A percentile compares a stretch with the other conserved stretches of the same genome.
Conservation (phyloP, 1,140 invertebrate genomes). For the Hyles euphorbiae region DNA sequence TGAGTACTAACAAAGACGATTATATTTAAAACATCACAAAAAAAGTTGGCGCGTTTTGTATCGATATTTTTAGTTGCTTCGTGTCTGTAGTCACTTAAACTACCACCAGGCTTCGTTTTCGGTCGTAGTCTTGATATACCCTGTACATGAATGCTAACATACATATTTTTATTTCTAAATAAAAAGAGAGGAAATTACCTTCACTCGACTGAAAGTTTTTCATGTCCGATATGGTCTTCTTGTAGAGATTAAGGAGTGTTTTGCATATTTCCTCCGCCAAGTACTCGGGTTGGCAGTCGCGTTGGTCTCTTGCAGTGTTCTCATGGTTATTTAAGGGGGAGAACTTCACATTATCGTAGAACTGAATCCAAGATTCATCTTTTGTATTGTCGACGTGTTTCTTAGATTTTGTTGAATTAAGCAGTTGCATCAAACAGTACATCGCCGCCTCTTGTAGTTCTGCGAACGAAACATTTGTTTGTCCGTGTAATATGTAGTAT, state of each 20-base stretch:
- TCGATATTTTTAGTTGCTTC: too few relatives aligned
- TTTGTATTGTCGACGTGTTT: conserved; percentile 36
- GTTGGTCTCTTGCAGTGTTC: conserved; percentile 20
- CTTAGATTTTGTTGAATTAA: conserved; percentile 33
- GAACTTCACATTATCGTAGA: conserved; percentile 43
- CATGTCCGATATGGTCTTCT: conserved; percentile 31
- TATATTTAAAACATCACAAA: too few relatives aligned
- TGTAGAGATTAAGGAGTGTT: conserved; percentile 39
- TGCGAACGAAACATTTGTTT: conserved; percentile 25
- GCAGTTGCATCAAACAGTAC: conserved; percentile 43
- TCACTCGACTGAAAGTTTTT: conserved; percentile 38
- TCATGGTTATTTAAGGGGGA: conserved; percentile 7
- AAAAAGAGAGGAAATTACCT: conserved; percentile 30
- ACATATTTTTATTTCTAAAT: background rate
- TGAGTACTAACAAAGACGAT: too few relatives aligned
- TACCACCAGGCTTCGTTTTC: too few relatives aligned
- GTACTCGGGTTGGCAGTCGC: conserved; percentile 55
- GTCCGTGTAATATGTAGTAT: too few relatives aligned
- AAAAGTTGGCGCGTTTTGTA: too few relatives aligned
- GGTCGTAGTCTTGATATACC: too few relatives aligned
- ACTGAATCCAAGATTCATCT: conserved; percentile 30
- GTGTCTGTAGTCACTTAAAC: too few relatives aligned
- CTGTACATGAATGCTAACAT: too few relatives aligned
- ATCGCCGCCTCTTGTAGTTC: conserved; percentile 48
- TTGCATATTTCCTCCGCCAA: conserved; percentile 51